phyloP scores from a whole-genome alignment of 2,797 vertebrate species.

The Anguilla marmorata region DNA sequence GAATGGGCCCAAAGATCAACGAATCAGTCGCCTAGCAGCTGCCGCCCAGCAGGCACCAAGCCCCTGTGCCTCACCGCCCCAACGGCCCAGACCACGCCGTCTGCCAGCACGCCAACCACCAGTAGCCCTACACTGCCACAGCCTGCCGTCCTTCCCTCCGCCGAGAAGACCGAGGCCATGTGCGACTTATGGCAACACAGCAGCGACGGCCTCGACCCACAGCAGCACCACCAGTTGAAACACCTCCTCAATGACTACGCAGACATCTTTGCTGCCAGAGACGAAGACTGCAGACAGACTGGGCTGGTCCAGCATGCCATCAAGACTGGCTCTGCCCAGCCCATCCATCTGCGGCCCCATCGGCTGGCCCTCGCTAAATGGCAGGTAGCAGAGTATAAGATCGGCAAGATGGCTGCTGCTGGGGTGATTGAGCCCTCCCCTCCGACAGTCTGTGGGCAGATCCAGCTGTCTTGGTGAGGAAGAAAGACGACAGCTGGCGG shows the following conservation, averaged over 20 bases:
- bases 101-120: too few relatives aligned
- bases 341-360: conserved; percentile 8
- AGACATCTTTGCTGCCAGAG: background rate
- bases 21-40: too few relatives aligned
- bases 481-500: background rate
- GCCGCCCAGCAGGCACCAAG: too few relatives aligned
- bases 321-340: background rate
- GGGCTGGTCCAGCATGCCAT: background rate
- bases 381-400: conserved; percentile 1
- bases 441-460: background rate
- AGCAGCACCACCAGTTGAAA: too few relatives aligned
- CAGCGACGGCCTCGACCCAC: too few relatives aligned
- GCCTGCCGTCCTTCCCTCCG: conserved; percentile 20
- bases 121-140: too few relatives aligned
- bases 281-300: conserved; percentile 17
- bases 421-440: conserved; percentile 15
- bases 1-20: too few relatives aligned
- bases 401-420: background rate
- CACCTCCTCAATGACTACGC: too few relatives aligned
- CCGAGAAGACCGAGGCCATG: too few relatives aligned
- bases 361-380: conserved; percentile 5
- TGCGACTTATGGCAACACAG: too few relatives aligned
- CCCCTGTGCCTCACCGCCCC: too few relatives aligned
- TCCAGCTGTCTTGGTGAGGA: background rate
- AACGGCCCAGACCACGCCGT: too few relatives aligned